Evolutionary conservation across 2,888 invertebrate genomes (phyloP), one percentile per base, ranked within the genome.

Genomic region (Venusia cambrica): DNA sequence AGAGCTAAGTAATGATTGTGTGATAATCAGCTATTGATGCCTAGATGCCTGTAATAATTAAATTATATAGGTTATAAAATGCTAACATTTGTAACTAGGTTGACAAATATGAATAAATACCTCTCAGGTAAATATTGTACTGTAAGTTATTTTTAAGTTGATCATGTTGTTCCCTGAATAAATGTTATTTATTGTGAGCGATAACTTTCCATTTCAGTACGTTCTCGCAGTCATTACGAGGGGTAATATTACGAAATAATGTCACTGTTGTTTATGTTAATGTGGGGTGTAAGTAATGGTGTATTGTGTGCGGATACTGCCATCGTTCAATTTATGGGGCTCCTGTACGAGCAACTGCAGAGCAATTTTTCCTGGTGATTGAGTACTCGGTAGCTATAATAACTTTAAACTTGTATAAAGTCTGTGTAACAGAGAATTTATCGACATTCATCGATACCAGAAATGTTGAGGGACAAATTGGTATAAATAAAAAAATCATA

Each of bases 121-220:
- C 9, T 12, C n/a, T 29, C 12, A 15, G 11, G 11, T 6, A 5
- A 7, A 17, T 2, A 5, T 6, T 11, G 9, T 27, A n/a, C 8
- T 19, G 8, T 8, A 8, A n/a, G 34, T 48, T 41, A 50, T 57
- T 60, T 63, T 55, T 67, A 14, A 38, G 29, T 38, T 38, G 16
- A 4, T 11, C 1, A 16, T 33, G 28, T 67, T 68, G 61, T 72
- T 74, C 62, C 57, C 57, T 52, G 44, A 78, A 79, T 79, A 80
- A 77, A 76, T 44, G 67, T 74, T 79, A 79, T 81, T 84, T 81
- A 83, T 79, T 75, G 53, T 48, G 9, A 38, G 29, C 40, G 21
- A 50, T 60, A 57, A 59, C 48, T 62, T 65, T 63, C 48, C 36
- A 57, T 67, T 71, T 53, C 27, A 11, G 20, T 38, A 26, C 19